A percentile compares a stretch with the other conserved stretches of the same genome.
Conservation (phyloP, 2,888 invertebrate genomes). For the Zeuzera pyrina region DNA sequence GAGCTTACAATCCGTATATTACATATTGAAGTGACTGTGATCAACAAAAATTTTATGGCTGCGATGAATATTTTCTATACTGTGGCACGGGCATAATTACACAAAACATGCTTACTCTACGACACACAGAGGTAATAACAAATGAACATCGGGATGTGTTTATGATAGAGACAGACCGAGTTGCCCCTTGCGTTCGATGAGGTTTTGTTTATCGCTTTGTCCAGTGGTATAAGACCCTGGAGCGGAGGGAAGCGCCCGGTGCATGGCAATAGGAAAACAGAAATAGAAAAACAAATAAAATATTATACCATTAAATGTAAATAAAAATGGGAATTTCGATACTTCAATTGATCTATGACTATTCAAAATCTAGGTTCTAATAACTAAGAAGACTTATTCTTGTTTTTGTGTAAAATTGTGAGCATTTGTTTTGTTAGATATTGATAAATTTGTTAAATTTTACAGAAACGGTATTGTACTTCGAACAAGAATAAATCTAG, state of each 20-base stretch:
- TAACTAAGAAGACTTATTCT: slow-evolving; percentile 62
- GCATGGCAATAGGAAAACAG: slow-evolving; percentile 55
- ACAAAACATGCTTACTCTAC: slow-evolving; percentile 61
- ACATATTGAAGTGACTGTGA: too few species aligned
- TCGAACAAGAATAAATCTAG: slow-evolving; percentile 57
- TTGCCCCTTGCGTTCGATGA: slow-evolving; percentile 64
- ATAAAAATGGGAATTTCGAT: slow-evolving; percentile 38
- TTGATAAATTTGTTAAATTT: too few species aligned
- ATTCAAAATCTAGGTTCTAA: slow-evolving; percentile 51
- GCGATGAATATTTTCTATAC: too few species aligned
- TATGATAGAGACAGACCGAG: slow-evolving; percentile 65
- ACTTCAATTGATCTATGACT: slow-evolving; percentile 49
- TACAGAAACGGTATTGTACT: too few species aligned
- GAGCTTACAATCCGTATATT: too few species aligned
- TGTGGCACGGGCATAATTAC: slow-evolving; percentile 32
- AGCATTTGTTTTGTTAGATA: too few species aligned
- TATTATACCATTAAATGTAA: slow-evolving; percentile 29
- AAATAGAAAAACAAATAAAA: slow-evolving; percentile 51
- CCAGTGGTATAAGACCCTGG: slow-evolving; percentile 69
- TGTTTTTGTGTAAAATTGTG: slow-evolving; percentile 26
- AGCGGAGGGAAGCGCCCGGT: slow-evolving; percentile 46
- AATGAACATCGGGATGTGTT: slow-evolving; percentile 43
- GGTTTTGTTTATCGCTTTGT: slow-evolving; percentile 69
- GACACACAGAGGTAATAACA: slow-evolving; percentile 46
- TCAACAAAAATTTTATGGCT: too few species aligned